Evolutionary conservation across 35 echinoderm and acorn worm genomes (phyloP), one percentile per base, ranked within the genome.

Genomic region (Apostichopus parvimensis): DNA sequence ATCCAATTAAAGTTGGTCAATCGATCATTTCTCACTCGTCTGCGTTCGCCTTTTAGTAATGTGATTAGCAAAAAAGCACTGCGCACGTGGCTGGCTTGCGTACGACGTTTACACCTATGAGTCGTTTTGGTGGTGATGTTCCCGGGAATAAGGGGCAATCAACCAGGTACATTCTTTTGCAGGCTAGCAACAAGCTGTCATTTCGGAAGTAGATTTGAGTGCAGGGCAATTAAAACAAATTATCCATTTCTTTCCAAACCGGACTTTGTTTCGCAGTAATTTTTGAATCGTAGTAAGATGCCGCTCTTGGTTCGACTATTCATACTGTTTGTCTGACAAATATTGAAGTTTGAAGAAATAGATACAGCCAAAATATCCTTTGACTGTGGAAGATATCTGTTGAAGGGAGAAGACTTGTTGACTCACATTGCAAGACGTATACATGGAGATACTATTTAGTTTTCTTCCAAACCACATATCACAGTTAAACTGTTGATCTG

Each of bases 171-270:
- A 84, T 84, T 84, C 55, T 84, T 84, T 59, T 60, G 81, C 81
- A 84, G 53, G 57, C 81, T 84, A 84, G 81, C 81, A 84, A 84
- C 81, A 84, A 84, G 81, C 81, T 84, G 81, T 84, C 81, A 84
- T 84, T 59, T 84, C 81, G 6, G 53, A 58, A 84, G 17, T 58
- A 15, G 81, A 84, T 23, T 84, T 53, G 13, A 84, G 55, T 58
- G 56, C 9, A 58, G 58, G n/a, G 81, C 71, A 75, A 75, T 75
- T 75, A 75, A 75, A 75, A 75, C 71, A 75, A 75, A 75, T 75
- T 75, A 75, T 75, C 71, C 71, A 18, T 75, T 75, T 75, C 71
- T 75, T 22, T 14, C 15, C 20, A 75, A 75, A 75, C 5, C 20
- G 71, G 71, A 75, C 15, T 20, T 20, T 75, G 71, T 75, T 75